Percentiles rank a stretch among this genome's conserved stretches.
These are phyloP conservation scores for Drosophila leonis DNA, from an alignment of 2,888 invertebrate species.

Conservation along the genomic window DNA sequence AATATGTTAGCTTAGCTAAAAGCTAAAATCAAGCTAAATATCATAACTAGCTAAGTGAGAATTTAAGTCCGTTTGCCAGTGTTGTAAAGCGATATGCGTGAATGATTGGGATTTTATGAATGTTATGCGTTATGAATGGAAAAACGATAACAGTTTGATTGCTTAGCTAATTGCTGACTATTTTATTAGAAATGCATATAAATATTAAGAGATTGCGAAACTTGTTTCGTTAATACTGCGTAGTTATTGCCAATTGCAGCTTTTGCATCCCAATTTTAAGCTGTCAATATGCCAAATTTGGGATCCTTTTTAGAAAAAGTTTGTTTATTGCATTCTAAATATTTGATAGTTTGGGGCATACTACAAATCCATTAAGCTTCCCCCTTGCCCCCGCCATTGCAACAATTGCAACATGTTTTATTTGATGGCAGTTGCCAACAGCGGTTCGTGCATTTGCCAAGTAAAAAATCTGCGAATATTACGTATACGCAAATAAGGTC, in stretches of 20 bases:
- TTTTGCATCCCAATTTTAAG: neutral
- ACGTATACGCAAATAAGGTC: constrained; percentile 72
- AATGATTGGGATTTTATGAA: neutral
- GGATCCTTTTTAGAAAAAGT: neutral
- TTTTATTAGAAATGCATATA: neutral
- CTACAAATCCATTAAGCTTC: constrained; percentile 25
- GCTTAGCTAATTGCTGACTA: no score
- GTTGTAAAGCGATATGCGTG: neutral
- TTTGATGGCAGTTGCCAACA: constrained; percentile 52
- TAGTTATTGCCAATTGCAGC: neutral
- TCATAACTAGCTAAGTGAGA: neutral
- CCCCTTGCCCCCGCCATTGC: neutral
- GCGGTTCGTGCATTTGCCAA: constrained; percentile 55
- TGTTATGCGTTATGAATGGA: neutral
- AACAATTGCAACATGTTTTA: constrained; percentile 31
- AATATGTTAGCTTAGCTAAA: neutral
- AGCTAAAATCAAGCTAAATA: neutral
- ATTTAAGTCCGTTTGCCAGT: neutral
- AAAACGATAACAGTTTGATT: no score
- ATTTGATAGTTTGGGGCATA: constrained; percentile 9
- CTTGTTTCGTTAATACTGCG: neutral
- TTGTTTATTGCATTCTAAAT: constrained; percentile 16
- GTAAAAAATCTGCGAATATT: constrained; percentile 48
- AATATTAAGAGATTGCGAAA: neutral
- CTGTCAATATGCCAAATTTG: constrained; percentile 5